Base-by-base conservation (phyloP, 2,797 vertebrate species). In the Poeciliopsis infans region DNA sequence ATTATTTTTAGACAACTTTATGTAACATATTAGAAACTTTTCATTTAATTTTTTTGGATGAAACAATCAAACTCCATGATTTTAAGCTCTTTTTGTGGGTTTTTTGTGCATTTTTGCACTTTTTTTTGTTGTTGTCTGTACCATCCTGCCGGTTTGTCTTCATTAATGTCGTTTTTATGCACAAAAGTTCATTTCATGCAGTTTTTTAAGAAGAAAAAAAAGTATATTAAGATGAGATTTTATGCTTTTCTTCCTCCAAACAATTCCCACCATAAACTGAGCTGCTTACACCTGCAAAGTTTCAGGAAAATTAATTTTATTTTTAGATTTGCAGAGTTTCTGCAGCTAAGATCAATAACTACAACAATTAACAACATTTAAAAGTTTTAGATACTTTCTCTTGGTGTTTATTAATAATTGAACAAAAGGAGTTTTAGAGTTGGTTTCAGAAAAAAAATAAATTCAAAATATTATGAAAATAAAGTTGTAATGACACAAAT, bases 21-120 rank as follows among this genome's bases (percentile, higher is more conserved):
- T 92, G 79, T 92, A 88, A 93, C 80, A 91, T 90, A 88, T 86
- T 77, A 89, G 85, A 89, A 75, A 79, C 55, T 89, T 86, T 85
- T 89, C 81, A 61, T 82, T 77, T 84, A 41, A 41, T 59, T 83
- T 87, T 85, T 83, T 74, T 76, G 82, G 46, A 36, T 64, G 74
- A 83, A 83, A 73, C 33, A 51, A 69, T 83, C 75, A 80, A 81
- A 68, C 23, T 79, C 57, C 4, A 39, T 70, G 64, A 83, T 88
- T 88, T 90, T 79, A 91, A 80, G 53, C 82, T 33, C 73, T 75
- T 75, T 66, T 71, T 77, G 66, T 79, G 76, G 81, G 77, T 76
- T 12, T 12, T 61, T 15, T 46, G 36, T 47, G 33, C 46, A 45
- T 49, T 25, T 36, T 46, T 23, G 45, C 61, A 75, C 47, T 20